phyloP scores from a whole-genome alignment of 2,888 invertebrate genomes.

The Crepidodera aurea region DNA sequence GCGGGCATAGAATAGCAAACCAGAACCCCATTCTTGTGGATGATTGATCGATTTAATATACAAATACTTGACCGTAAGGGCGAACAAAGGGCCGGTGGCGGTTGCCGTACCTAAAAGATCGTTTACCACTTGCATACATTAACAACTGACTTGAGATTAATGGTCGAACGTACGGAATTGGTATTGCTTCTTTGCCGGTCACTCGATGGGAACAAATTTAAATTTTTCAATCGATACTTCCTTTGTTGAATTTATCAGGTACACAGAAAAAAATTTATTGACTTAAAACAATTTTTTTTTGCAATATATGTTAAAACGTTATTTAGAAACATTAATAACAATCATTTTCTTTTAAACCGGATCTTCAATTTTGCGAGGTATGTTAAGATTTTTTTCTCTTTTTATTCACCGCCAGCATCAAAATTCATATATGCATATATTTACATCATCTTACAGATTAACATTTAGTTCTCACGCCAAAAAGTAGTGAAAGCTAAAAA shows the following conservation, averaged over 20 bases:
- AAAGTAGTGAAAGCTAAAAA: conserved; percentile 7
- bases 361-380: neutral
- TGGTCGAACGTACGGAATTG: conserved; percentile 55
- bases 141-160: conserved; percentile 61
- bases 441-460: neutral
- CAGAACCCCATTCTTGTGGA: conserved; percentile 58
- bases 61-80: conserved; percentile 64
- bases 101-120: conserved; percentile 61
- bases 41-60: conserved; percentile 64
- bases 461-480: conserved; percentile 5
- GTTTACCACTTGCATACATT: conserved; percentile 62
- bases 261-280: neutral
- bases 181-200: conserved; percentile 41
- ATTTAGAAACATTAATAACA: too few relatives aligned
- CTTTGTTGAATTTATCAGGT: conserved; percentile 25
- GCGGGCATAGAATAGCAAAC: conserved; percentile 49
- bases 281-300: too few relatives aligned
- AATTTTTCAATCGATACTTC: conserved; percentile 34
- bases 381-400: neutral
- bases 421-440: neutral
- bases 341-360: neutral
- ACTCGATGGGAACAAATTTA: conserved; percentile 53
- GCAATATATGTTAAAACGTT: too few relatives aligned
- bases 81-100: conserved; percentile 58
- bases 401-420: neutral